A percentile compares a stretch with the other conserved stretches of the same genome.
phyloP scores from a whole-genome alignment of 2,797 vertebrate genomes.

The Mus caroli region DNA sequence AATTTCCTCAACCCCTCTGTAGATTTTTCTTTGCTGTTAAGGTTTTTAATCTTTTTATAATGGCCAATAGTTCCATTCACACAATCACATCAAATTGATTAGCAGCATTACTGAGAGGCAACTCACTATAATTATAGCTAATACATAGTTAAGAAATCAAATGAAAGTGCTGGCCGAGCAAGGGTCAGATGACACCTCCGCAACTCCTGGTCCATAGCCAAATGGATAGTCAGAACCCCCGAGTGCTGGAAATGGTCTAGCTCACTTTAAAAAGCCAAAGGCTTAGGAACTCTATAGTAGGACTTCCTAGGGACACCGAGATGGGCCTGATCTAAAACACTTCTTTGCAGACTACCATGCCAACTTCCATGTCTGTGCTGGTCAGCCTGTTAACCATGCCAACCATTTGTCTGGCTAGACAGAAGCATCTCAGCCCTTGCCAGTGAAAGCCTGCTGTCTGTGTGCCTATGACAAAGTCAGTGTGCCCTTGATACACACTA shows the following conservation, averaged over 20 bases:
- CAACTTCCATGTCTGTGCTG: background rate
- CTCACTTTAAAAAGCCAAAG: background rate
- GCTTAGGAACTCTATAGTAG: background rate
- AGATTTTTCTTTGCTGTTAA: conserved; percentile 13
- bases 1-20: conserved; percentile 51
- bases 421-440: background rate
- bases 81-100: conserved; percentile 48
- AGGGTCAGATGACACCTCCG: background rate
- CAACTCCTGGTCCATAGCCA: background rate
- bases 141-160: conserved; percentile 45
- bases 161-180: background rate
- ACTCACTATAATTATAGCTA: conserved; percentile 36
- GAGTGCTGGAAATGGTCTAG: conserved; percentile 5
- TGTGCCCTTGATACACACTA: background rate
- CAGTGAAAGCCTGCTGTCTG: background rate
- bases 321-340: background rate
- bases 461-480: background rate
- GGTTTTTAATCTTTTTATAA: conserved; percentile 56
- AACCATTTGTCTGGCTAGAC: background rate
- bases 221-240: background rate
- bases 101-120: conserved; percentile 53
- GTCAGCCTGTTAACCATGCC: background rate
- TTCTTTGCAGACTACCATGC: background rate
- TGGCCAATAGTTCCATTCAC: conserved; percentile 9
- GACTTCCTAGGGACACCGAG: background rate